A percentile compares a stretch with the other conserved stretches of the same genome.
Evolutionary conservation across 2,888 invertebrate genomes (phyloP).

Genomic region (Lasius fuliginosus): DNA sequence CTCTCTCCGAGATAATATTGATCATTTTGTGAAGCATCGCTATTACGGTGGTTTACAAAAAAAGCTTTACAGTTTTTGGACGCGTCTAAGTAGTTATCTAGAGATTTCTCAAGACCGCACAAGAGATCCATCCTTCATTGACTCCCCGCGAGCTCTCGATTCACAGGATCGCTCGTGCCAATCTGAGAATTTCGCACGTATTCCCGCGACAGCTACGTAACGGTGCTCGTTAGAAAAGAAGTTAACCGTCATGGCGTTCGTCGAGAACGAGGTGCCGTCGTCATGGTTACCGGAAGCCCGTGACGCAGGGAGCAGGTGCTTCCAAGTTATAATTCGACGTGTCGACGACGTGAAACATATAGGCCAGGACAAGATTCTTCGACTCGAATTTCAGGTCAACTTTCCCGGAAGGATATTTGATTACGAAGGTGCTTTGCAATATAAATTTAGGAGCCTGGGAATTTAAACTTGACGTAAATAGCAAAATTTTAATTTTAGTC

Average conservation of each 20-base stretch:
- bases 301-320: slow-evolving; percentile 63
- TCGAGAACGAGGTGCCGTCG: slow-evolving; percentile 66
- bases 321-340: slow-evolving; percentile 66
- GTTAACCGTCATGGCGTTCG: slow-evolving; percentile 70
- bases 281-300: slow-evolving; percentile 66
- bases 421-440: neutral
- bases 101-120: slow-evolving; percentile 21
- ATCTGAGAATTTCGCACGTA: slow-evolving; percentile 38
- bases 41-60: neutral
- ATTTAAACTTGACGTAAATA: neutral
- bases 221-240: slow-evolving; percentile 75
- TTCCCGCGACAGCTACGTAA: slow-evolving; percentile 57
- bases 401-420: neutral
- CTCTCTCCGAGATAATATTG: neutral
- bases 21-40: neutral
- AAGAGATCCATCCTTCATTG: slow-evolving; percentile 31
- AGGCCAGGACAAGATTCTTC: slow-evolving; percentile 19
- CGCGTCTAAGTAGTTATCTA: slow-evolving; percentile 1
- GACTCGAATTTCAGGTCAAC: slow-evolving; percentile 6
- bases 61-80: neutral
- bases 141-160: slow-evolving; percentile 26
- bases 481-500: neutral
- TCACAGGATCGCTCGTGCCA: slow-evolving; percentile 16
- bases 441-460: neutral
- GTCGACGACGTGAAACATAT: slow-evolving; percentile 45